phyloP scores from a whole-genome alignment of 1,140 invertebrate genomes.

The Cyrtorhinus lividipennis region DNA sequence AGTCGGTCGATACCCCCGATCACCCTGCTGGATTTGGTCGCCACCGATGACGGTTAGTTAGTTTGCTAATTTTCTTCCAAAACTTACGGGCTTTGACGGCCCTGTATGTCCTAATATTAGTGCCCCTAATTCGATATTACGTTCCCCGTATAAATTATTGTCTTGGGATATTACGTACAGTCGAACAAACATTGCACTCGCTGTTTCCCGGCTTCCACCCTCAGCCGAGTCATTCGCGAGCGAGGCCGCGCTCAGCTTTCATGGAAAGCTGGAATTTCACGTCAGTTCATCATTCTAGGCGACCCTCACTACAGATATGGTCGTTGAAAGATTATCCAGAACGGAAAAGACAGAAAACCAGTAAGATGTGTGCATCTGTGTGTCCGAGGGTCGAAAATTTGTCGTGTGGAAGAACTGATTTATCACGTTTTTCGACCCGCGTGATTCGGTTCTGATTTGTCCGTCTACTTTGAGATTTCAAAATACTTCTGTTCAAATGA shows the following conservation, averaged over 20 bases:
- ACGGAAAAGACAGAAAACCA: background rate
- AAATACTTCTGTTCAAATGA: too few species aligned
- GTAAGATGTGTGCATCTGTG: background rate
- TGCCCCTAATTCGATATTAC: background rate
- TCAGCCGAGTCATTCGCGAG: background rate
- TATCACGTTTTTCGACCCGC: too few species aligned
- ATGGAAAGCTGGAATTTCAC: background rate
- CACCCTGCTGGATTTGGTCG: constrained; percentile 67
- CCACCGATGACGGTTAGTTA: constrained; percentile 56
- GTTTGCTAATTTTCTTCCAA: background rate
- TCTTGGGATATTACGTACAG: too few species aligned
- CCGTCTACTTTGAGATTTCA: too few species aligned
- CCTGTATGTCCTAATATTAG: too few species aligned
- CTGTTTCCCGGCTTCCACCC: background rate
- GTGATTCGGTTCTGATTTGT: too few species aligned
- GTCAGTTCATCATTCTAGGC: background rate
- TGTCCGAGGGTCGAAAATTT: background rate
- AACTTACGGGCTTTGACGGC: background rate
- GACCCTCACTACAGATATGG: background rate
- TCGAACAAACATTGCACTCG: background rate
- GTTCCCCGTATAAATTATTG: too few species aligned
- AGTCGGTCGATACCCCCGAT: constrained; percentile 75
- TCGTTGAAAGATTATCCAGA: background rate
- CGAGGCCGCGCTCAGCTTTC: background rate
- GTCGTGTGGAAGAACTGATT: background rate